Conservation (phyloP, 2,888 invertebrate genomes). For the Machimus rusticus region DNA sequence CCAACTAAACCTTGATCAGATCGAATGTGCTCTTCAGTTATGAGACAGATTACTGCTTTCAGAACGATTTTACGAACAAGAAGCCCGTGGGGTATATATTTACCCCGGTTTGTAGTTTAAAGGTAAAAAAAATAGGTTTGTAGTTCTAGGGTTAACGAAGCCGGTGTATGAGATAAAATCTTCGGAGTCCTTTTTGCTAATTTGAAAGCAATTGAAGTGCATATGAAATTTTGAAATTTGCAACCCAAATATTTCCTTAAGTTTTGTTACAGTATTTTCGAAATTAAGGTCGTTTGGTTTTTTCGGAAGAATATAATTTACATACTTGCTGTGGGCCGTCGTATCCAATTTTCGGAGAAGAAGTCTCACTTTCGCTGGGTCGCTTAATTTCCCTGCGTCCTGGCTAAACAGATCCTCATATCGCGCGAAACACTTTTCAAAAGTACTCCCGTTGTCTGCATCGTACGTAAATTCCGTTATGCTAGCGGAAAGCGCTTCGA, state of each 20-base stretch:
- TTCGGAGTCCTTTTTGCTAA: conserved; percentile 19
- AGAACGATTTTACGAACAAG: too few relatives aligned
- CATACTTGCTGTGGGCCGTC: background rate
- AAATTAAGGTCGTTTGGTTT: too few relatives aligned
- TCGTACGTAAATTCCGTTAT: too few relatives aligned
- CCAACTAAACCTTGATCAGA: too few relatives aligned
- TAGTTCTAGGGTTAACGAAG: too few relatives aligned
- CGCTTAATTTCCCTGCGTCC: conserved; percentile 23
- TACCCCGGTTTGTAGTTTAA: too few relatives aligned
- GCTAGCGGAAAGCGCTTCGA: too few relatives aligned
- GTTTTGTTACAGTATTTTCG: background rate
- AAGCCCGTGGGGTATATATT: too few relatives aligned
- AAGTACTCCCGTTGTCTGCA: background rate
- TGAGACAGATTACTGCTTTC: too few relatives aligned
- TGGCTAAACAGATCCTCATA: conserved; percentile 9
- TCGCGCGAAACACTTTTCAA: conserved; percentile 17
- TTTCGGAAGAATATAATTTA: too few relatives aligned
- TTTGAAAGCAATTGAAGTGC: conserved; percentile 22
- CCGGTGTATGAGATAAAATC: conserved; percentile 16
- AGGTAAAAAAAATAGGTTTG: too few relatives aligned
- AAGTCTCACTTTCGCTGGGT: conserved; percentile 10
- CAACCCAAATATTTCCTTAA: background rate
- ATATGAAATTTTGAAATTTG: conserved; percentile 22
- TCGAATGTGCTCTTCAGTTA: too few relatives aligned
- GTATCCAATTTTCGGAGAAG: conserved; percentile 32